A percentile compares a stretch with the other conserved stretches of the same genome.
Conservation (phyloP, 2,888 invertebrate species). For the Agriopis marginaria region DNA sequence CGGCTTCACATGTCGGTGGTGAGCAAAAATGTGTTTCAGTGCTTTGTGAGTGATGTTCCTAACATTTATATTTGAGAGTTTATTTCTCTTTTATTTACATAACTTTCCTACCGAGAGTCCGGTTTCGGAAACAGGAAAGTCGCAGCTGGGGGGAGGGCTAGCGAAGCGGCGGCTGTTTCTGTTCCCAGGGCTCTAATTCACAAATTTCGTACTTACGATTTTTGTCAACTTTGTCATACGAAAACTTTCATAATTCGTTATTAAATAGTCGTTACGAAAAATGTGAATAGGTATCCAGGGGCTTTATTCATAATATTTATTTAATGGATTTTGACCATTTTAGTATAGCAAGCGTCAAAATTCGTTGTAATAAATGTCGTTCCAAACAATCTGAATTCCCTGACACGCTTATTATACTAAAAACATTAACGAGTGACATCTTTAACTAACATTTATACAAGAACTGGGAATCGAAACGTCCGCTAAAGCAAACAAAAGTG, state of each 20-base stretch:
- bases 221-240: too few species aligned
- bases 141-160: constrained; percentile 70
- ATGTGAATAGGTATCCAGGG: too few species aligned
- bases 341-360: too few species aligned
- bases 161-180: constrained; percentile 62
- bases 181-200: constrained; percentile 39
- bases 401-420: background rate
- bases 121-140: constrained; percentile 85
- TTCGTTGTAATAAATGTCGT: too few species aligned
- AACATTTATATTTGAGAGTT: constrained; percentile 84
- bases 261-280: too few species aligned
- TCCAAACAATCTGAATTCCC: too few species aligned
- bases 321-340: too few species aligned
- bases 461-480: constrained; percentile 41
- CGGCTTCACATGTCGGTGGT: constrained; percentile 60
- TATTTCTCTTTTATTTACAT: constrained; percentile 72
- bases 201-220: too few species aligned
- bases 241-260: too few species aligned
- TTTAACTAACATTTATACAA: background rate
- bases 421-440: background rate
- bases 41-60: constrained; percentile 85
- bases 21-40: constrained; percentile 76
- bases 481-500: constrained; percentile 61
- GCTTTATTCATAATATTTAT: too few species aligned
- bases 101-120: constrained; percentile 81